phyloP scores from a whole-genome alignment of 37 sponge, comb jelly and placozoan species.

The Ephydatia muelleri region DNA sequence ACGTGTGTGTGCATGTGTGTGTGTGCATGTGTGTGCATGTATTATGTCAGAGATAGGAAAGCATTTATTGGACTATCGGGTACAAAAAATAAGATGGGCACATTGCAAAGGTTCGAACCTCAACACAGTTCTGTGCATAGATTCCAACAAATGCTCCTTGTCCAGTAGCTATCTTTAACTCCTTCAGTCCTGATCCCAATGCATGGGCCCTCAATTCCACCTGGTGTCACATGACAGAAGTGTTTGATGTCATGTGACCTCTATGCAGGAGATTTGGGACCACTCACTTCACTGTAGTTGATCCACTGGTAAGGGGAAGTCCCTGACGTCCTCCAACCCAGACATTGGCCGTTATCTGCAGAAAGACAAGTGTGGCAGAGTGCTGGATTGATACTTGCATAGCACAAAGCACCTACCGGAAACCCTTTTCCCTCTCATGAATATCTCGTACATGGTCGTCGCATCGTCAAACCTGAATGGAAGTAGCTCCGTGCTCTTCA shows the following conservation, averaged over 20 bases:
- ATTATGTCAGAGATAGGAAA: too few relatives aligned
- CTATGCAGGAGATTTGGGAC: not conserved
- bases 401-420: conserved; percentile 45
- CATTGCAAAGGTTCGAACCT: conserved; percentile 27
- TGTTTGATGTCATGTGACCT: not conserved
- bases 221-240: too few relatives aligned
- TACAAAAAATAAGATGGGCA: not conserved
- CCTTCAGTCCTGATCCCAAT: conserved; percentile 84
- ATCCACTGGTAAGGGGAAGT: conserved; percentile 72
- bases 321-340: conserved; percentile 66
- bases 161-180: conserved; percentile 67
- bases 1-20: not conserved
- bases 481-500: conserved; percentile 45
- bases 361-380: not conserved
- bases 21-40: too few relatives aligned
- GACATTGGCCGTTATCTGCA: conserved; percentile 70
- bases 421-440: conserved; percentile 74
- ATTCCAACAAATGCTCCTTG: conserved; percentile 89
- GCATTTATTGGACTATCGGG: too few relatives aligned
- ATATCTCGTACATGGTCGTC: conserved; percentile 79
- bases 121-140: conserved; percentile 67
- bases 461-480: conserved; percentile 55
- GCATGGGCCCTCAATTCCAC: conserved; percentile 63
- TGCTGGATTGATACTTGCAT: not conserved
- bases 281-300: conserved; percentile 63